Percentiles rank a stretch among this genome's conserved stretches.
Evolutionary conservation across 2,797 vertebrate genomes (phyloP).

Genomic region (Trachurus trachurus): DNA sequence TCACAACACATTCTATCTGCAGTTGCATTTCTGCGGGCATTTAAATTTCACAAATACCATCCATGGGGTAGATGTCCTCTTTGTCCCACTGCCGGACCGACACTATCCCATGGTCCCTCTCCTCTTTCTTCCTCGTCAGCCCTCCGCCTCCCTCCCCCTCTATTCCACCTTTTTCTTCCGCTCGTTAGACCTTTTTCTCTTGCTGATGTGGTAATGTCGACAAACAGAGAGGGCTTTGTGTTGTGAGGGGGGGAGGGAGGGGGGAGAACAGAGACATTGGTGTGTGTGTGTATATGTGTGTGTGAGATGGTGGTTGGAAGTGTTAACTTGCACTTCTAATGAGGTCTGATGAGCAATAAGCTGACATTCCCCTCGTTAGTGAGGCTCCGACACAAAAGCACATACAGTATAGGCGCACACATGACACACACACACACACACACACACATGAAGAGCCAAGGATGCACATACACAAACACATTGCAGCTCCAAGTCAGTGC

Average conservation of each 20-base stretch:
- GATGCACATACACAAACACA: conserved; percentile 1
- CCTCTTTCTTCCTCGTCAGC: conserved; percentile 36
- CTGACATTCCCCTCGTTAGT: conserved; percentile 82
- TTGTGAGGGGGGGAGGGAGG: conserved; percentile 22
- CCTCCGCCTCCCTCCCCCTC: conserved; percentile 14
- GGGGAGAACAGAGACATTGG: conserved; percentile 20
- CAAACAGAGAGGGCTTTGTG: conserved; percentile 83
- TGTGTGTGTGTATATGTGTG: conserved; percentile 30
- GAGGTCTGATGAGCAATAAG: conserved; percentile 81
- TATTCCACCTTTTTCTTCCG: conserved; percentile 76
- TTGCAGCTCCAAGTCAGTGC: neutral
- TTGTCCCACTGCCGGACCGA: conserved; percentile 9
- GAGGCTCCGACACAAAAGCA: conserved; percentile 67
- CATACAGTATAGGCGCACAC: conserved; percentile 27
- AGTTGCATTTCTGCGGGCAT: neutral
- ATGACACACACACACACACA: neutral
- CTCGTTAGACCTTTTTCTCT: conserved; percentile 75
- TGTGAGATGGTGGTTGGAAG: conserved; percentile 51
- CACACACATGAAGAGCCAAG: neutral
- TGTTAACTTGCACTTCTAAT: conserved; percentile 80
- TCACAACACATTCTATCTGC: neutral
- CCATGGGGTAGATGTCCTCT: conserved; percentile 14
- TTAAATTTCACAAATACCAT: conserved; percentile 18
- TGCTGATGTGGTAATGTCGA: conserved; percentile 69
- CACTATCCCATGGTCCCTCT: conserved; percentile 38